Evolutionary conservation across 2,797 vertebrate genomes (phyloP), one percentile per base, ranked within the genome.

Genomic region (Cyprinodon diabolis): DNA sequence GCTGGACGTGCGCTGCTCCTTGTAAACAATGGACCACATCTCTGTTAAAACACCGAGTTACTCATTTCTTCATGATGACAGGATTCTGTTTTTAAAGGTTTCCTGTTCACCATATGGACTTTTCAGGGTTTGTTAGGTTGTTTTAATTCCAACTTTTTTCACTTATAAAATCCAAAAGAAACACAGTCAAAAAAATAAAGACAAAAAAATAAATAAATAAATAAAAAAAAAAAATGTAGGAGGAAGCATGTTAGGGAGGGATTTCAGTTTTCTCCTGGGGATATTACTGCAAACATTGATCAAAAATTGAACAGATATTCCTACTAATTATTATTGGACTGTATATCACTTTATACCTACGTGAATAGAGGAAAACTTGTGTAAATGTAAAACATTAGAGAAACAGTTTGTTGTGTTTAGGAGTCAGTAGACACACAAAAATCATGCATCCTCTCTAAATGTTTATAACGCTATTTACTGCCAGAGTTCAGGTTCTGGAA

Each of bases 1-100:
- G 65, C 65, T 48, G 45, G 49, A 67, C 54, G 55, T 49, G 72
- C 45, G n/a, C 72, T 57, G 43, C 19, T 11, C 8, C 17, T 58
- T 63, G 52, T 47, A 40, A 35, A 62, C 37, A 40, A 48, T 63
- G 47, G 58, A 40, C 5, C 37, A 58, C 10, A 7, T 35, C 15
- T 43, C 15, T 43, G 52, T 43, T 37, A 56, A 56, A 40, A 56
- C 30, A 15, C 19, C 40, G 35, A 40, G 49, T 55, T 40, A 15
- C 37, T n/a, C 37, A 52, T 56, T 69, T 56, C 12, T 37, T 56
- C 8, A 6, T 23, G 9, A 13, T 51, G 7, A 3, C 6, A 57
- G n/a, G 21, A 51, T 25, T 8, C 17, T 10, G 30, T 51, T 17
- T 68, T 17, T 68, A 17, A 14, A 45, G 21, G 14, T 54, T 40